Base-by-base conservation (phyloP, 1,140 invertebrate genomes). In the Antheraea pernyi region DNA sequence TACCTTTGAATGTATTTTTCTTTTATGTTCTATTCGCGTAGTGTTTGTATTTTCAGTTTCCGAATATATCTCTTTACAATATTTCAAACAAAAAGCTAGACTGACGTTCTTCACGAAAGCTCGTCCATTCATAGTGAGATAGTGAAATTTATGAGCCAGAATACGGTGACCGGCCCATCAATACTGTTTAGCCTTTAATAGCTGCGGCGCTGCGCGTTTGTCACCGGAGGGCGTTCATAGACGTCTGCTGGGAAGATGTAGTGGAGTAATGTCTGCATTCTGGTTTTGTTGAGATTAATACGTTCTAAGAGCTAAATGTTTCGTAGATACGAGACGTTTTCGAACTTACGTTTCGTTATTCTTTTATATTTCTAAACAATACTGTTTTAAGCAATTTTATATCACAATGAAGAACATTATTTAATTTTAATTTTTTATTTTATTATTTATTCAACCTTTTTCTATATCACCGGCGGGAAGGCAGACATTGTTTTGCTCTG, bases 111-210 rank as follows among this genome's bases (percentile, higher is more conserved):
- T 16, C 13, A 6, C 5, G 16, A 16, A 53, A 53, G 16, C 11
- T 16, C 11, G 46, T 53, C 46, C 46, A 9, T 53, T 53, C 46
- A 53, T 9, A 13, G 13, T 53, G 13, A 16, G 60, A 64, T 59
- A 72, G 79, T 81, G 73, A 80, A 83, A 86, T 86, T 86, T 85
- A 86, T 85, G 83, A 83, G 77, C 67, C 74, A 69, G 68, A 77
- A 69, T 68, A 69, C 73, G 68, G 77, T 67, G 66, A 67, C 71
- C 39, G 64, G 63, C 42, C 75, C 77, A 85, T 86, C 83, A 80
- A 85, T 86, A 78, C 68, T 73, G 77, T 70, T 85, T 86, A 85
- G 64, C 66, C 68, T 73, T 68, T 82, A 86, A 86, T 82, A 80
- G 81, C 77, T 61, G 48, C 59, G 73, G 70, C 74, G 67, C 66